Evolutionary conservation across 2,113 vertebrate species (phyloP).

Genomic region (Nothocercus julius): DNA sequence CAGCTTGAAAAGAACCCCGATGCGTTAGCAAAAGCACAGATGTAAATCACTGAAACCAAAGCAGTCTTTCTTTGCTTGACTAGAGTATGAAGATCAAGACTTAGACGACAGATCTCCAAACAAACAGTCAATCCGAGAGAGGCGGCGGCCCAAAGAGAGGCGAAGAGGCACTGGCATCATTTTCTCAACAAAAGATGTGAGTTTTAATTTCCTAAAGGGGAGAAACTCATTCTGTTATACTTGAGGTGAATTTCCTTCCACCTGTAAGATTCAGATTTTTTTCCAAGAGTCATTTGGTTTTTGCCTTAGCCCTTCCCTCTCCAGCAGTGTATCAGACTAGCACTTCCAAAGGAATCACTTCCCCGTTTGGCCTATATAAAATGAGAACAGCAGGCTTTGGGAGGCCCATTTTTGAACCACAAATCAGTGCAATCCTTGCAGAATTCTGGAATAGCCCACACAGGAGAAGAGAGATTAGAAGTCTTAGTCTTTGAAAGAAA

Average conservation of each 20-base stretch:
- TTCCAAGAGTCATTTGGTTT: background rate
- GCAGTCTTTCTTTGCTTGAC: slow-evolving; percentile 56
- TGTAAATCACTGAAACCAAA: slow-evolving; percentile 44
- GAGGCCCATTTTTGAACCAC: background rate
- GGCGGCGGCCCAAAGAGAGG: slow-evolving; percentile 70
- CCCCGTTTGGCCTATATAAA: background rate
- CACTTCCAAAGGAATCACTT: background rate
- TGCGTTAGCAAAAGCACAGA: background rate
- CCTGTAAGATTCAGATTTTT: background rate
- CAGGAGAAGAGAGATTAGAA: background rate
- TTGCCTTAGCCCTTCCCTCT: background rate
- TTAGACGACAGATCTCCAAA: slow-evolving; percentile 69
- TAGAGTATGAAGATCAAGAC: slow-evolving; percentile 80
- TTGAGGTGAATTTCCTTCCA: background rate
- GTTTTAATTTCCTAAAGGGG: slow-evolving; percentile 6
- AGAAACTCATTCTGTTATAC: background rate
- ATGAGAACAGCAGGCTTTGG: background rate
- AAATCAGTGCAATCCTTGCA: background rate
- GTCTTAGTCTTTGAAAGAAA: background rate
- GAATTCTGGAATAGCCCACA: background rate
- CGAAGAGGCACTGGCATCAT: slow-evolving; percentile 74
- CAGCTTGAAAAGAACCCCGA: background rate
- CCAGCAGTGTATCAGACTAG: background rate
- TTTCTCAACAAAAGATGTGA: slow-evolving; percentile 80
- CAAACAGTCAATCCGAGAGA: slow-evolving; percentile 71